Conservation (phyloP, 2,113 vertebrate species). For the Marmota monax region DNA sequence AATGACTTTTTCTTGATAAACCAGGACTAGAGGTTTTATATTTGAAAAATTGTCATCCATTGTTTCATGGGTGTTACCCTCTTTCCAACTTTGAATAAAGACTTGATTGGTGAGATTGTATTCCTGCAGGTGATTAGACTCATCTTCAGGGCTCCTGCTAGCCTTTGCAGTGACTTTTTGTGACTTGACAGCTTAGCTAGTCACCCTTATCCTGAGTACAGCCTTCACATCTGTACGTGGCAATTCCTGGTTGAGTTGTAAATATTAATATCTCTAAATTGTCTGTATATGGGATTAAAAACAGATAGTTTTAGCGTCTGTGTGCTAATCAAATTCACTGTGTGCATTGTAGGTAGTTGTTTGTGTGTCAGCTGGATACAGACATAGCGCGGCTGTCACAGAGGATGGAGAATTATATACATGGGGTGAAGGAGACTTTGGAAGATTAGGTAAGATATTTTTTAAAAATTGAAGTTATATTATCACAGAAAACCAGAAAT, state of each 20-base stretch:
- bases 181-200: too few relatives aligned
- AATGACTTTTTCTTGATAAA: slow-evolving; percentile 59
- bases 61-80: not conserved
- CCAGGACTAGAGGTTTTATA: slow-evolving; percentile 18
- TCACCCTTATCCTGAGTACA: not conserved
- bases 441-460: slow-evolving; percentile 90
- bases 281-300: not conserved
- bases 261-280: slow-evolving; percentile 19
- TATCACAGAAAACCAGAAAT: slow-evolving; percentile 54
- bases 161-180: not conserved
- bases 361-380: slow-evolving; percentile 92
- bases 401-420: slow-evolving; percentile 93
- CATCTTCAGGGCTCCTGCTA: not conserved
- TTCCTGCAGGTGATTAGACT: slow-evolving; percentile 39
- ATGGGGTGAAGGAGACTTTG: slow-evolving; percentile 94
- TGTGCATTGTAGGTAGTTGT: slow-evolving; percentile 88
- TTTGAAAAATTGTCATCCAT: slow-evolving; percentile 18
- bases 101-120: slow-evolving; percentile 12
- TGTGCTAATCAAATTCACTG: not conserved
- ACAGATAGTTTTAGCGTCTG: not conserved
- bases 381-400: slow-evolving; percentile 92
- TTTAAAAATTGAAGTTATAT: slow-evolving; percentile 24
- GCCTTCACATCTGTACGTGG: not conserved
- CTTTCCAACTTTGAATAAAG: slow-evolving; percentile 36
- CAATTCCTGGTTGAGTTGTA: not conserved